phyloP scores from a whole-genome alignment of 92 coral and sea anemone species.

The Palythoa grandis region DNA sequence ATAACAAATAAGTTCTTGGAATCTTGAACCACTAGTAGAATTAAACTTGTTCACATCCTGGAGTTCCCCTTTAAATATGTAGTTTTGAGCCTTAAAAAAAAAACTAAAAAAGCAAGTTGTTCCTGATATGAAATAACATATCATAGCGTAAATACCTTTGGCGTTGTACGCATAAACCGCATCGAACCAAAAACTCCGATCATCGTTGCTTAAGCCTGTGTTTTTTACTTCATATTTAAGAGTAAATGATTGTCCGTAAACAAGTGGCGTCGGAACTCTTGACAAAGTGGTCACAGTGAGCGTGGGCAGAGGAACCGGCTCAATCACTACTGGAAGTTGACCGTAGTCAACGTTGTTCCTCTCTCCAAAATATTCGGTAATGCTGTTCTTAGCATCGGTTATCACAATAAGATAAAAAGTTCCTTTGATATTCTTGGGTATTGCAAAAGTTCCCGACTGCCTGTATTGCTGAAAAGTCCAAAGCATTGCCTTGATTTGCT shows the following conservation, averaged over 20 bases:
- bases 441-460: constrained; percentile 50
- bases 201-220: constrained; percentile 49
- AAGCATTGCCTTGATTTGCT: constrained; percentile 48
- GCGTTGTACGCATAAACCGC: constrained; percentile 56
- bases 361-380: constrained; percentile 45
- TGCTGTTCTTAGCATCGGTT: constrained; percentile 45
- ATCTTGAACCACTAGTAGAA: no score
- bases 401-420: constrained; percentile 58
- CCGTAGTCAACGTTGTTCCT: constrained; percentile 50
- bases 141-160: constrained; percentile 8
- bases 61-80: no score
- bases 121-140: not conserved
- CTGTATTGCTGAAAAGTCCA: constrained; percentile 64
- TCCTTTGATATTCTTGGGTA: constrained; percentile 59
- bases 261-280: constrained; percentile 51
- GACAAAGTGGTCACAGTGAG: constrained; percentile 52
- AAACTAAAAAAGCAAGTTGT: not conserved
- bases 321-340: constrained; percentile 14
- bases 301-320: constrained; percentile 45
- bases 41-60: no score
- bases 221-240: constrained; percentile 58
- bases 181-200: constrained; percentile 68
- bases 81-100: no score
- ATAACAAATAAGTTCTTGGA: no score
- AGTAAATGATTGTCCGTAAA: constrained; percentile 52